Base-by-base conservation (phyloP, 2,888 invertebrate species). In the Cremastinae sp. region DNA sequence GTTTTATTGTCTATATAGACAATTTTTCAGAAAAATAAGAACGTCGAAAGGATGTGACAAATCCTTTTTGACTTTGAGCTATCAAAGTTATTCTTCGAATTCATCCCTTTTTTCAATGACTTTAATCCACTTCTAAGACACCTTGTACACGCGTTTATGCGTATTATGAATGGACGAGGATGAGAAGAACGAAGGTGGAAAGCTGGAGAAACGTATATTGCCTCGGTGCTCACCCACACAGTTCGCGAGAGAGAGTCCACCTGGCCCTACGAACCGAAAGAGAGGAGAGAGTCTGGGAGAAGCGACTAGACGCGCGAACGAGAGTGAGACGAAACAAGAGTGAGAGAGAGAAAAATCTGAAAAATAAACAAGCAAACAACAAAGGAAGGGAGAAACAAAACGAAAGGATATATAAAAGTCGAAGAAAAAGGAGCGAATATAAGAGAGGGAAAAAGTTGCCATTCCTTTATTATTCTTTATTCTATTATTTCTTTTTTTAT, bases 141-240 rank as follows among this genome's bases (percentile, higher is more conserved):
- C n/a, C n/a, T n/a, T n/a, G n/a, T n/a, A n/a, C n/a, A 10, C 38
- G 18, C 12, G 85, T 84, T 84, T 82, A 87, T 85, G 85, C 85
- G 82, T 84, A 86, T 87, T 86, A 88, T 87, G 87, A 88, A 88
- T 87, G 88, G 83, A 87, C 82, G 84, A 65, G 54, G 34, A 65
- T n/a, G n/a, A n/a, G 83, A 81, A 79, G 83, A 81, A 79, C 83
- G 83, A 84, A 85, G 84, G 85, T 84, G 83, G 84, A 85, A 85
- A 82, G 65, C 64, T 38, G 36, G 9, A 84, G 83, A 86, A 85
- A 86, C 86, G 86, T 87, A 88, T 87, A 85, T 84, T 82, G 74
- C 45, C 82, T 76, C 79, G 78, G 81, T 74, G 58, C 82, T 84
- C 88, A 86, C 86, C 87, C 87, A 87, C 87, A 85, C 84, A 77